A percentile compares a stretch with the other conserved stretches of the same genome.
These are phyloP conservation scores for Eilema caniola DNA, from an alignment of 2,888 invertebrate species.

Conservation along the genomic window DNA sequence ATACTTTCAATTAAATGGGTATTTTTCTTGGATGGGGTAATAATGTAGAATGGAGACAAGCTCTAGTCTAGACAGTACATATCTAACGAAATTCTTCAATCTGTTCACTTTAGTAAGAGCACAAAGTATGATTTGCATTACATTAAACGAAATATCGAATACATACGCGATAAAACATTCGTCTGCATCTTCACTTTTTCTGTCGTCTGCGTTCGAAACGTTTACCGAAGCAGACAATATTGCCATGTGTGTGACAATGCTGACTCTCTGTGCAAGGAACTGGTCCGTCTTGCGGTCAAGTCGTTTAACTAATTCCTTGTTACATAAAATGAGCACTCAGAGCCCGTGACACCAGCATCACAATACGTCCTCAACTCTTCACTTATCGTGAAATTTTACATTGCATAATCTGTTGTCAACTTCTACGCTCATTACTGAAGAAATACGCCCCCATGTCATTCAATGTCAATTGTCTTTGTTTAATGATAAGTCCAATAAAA, in stretches of 20 bases:
- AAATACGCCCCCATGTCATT: constrained; percentile 3
- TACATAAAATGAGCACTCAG: background rate
- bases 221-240: background rate
- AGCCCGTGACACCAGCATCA: background rate
- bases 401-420: background rate
- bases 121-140: background rate
- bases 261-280: background rate
- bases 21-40: no score
- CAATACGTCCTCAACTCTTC: background rate
- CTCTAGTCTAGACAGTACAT: no score
- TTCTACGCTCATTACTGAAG: background rate
- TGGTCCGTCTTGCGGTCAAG: background rate
- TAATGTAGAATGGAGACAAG: no score
- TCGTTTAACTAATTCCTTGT: background rate
- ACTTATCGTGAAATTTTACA: constrained; percentile 1
- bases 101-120: no score
- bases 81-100: no score
- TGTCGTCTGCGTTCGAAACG: background rate
- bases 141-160: background rate
- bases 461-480: constrained; percentile 3
- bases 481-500: background rate
- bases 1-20: no score
- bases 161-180: background rate
- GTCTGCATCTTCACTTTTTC: background rate
- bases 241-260: background rate